Base-by-base conservation (phyloP, 1,140 invertebrate genomes). In the Panulirus ornatus region DNA sequence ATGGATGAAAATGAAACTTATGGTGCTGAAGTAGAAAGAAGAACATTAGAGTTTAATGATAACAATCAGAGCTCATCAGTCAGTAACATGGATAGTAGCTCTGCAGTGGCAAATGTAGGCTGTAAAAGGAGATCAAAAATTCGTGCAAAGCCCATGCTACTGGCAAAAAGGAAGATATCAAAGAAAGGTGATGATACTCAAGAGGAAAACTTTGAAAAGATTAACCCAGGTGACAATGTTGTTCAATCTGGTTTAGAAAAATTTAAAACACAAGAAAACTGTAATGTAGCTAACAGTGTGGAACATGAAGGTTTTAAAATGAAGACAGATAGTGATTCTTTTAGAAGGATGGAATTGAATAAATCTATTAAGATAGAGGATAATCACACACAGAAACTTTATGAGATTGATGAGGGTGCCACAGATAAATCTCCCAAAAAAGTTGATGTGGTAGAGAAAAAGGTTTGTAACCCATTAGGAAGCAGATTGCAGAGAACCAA, bases 51-150 rank as follows among this genome's bases (percentile, higher is more conserved):
- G 3, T 42, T 36, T 9, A 19, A 30, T 1, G 34, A 30, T 22
- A 19, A 58, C 9, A 16, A 11, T 16, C 51, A 19, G 16, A 14
- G 51, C 16, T 58, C 51, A 22, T 14, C n/a, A 0, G 16, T 19
- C n/a, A 54, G 34, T n/a, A 36, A 14, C 5, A 16, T n/a, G 27
- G 66, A 85, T 0, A 76, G 27, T 42, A 75, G 70, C 75, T 14
- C 70, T 47, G 34, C 84, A 54, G 19, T 19, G 42, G 11, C 42
- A 58, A 19, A 16, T 8, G 16, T 19, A 9, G 44, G 84, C 71
- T 75, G 70, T 11, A 85, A 75, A n/a, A 88, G 85, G 47, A 54
- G 85, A 44, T 27, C 85, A 66, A 88, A 36, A 44, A 88, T 88
- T 70, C 75, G 85, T 66, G 85, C 85, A n/a, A 81, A 40, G 19